phyloP scores from a whole-genome alignment of 2,113 vertebrate species.

The Chaetorhynchus papuensis region DNA sequence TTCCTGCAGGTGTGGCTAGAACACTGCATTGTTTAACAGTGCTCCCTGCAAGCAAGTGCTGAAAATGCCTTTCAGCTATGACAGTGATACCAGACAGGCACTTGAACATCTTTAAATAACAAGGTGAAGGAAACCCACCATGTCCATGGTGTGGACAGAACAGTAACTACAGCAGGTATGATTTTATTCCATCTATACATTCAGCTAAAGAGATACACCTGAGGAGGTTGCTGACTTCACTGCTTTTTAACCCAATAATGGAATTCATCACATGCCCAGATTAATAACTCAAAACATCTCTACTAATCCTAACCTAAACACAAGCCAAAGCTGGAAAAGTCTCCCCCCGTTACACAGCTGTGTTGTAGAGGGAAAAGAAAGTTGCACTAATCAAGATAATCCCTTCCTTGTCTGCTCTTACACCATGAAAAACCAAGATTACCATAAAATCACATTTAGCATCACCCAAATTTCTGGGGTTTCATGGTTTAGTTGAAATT shows the following conservation, averaged over 20 bases:
- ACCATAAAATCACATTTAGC: neutral
- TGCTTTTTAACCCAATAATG: neutral
- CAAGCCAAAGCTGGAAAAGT: neutral
- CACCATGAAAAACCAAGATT: neutral
- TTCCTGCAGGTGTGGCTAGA: neutral
- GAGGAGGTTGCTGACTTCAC: neutral
- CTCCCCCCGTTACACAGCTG: neutral
- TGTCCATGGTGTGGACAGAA: neutral
- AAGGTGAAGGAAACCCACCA: neutral
- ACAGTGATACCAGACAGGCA: neutral
- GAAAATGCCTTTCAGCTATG: neutral
- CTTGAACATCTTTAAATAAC: neutral
- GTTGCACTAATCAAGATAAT: neutral
- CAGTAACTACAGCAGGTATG: neutral
- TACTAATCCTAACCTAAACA: neutral
- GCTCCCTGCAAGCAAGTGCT: neutral
- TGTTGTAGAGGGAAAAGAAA: neutral
- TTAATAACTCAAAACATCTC: neutral
- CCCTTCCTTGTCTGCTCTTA: neutral
- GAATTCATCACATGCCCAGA: neutral
- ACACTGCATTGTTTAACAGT: neutral
- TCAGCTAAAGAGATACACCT: neutral
- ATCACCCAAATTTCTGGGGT: neutral
- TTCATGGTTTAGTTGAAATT: neutral
- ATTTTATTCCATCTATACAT: neutral